Percentiles rank a stretch among this genome's conserved stretches.
Evolutionary conservation across 2,797 vertebrate species (phyloP).

Genomic region (Cyclura pinguis): DNA sequence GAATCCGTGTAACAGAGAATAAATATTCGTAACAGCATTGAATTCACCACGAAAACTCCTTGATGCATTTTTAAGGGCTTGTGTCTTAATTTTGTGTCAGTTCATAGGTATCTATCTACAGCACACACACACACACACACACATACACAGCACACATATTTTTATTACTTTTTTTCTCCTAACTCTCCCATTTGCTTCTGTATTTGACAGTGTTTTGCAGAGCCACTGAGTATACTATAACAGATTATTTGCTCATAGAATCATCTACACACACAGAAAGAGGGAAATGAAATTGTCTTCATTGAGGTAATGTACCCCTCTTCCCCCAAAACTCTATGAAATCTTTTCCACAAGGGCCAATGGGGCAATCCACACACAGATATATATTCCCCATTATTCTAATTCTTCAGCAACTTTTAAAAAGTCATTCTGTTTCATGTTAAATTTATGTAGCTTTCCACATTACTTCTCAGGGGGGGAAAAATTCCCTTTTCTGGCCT

Average conservation of each 20-base stretch:
- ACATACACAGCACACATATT: not conserved
- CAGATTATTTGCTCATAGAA: not conserved
- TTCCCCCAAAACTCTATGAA: too few species aligned
- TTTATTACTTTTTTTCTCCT: not conserved
- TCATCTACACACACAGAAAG: too few species aligned
- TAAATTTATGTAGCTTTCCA: too few species aligned
- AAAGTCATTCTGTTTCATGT: too few species aligned
- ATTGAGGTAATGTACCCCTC: too few species aligned
- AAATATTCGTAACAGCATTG: not conserved
- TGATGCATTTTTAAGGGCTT: not conserved
- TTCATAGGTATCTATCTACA: not conserved
- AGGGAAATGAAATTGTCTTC: too few species aligned
- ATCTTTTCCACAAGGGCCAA: too few species aligned
- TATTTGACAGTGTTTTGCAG: constrained; percentile 39
- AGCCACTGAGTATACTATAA: constrained; percentile 45
- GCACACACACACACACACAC: not conserved
- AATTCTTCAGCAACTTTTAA: too few species aligned
- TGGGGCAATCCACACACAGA: too few species aligned
- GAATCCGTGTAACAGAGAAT: not conserved
- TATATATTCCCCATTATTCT: too few species aligned
- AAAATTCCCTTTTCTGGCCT: too few species aligned
- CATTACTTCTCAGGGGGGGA: too few species aligned
- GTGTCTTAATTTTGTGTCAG: not conserved
- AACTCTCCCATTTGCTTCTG: not conserved
- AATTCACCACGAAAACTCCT: not conserved